Evolutionary conservation across 2,888 invertebrate species (phyloP), one percentile per base, ranked within the genome.

Genomic region (Scaptodrosophila latifasciaeformis): DNA sequence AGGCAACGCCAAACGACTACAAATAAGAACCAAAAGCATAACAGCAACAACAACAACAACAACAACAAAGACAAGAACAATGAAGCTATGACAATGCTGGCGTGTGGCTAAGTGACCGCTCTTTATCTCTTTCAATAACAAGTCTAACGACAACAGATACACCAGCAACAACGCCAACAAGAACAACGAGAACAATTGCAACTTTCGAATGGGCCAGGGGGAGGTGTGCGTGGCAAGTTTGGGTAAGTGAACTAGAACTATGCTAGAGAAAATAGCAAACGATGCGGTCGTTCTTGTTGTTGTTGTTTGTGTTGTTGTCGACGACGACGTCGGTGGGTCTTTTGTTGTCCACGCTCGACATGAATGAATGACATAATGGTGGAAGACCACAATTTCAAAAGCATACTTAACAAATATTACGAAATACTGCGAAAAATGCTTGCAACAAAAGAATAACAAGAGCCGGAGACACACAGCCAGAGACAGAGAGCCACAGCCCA

Each of bases 81-180:
- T 45, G 49, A 48, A 59, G 51, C 68, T 61, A 54, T 50, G 65
- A 70, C 56, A 59, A 66, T 61, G 52, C 52, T 65, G 64, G 80
- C 67, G 75, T 74, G 70, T 67, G 81, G 81, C 75, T 75, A 80
- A 80, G 75, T 77, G 80, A 78, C 74, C 71, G 67, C 81, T 79
- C 72, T 75, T 75, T 81, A 80, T 75, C 81, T 78, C 63, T 67
- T 78, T 61, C 75, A 81, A 78, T 78, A 78, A 79, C 80, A 61
- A 79, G 66, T 72, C 72, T 49, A 62, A 63, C 61, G 60, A 60
- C 59, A 44, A 44, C 43, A 21, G 10, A 53, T 49, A 29, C 49
- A 13, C 21, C 57, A 51, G 15, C 58, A 44, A 19, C 59, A 59
- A 24, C 50, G 43, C 15, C 40, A 57, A 12, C 51, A 45, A 29